These are phyloP conservation scores for Xylota sylvarum DNA, from an alignment of 2,888 invertebrate species.

Conservation along the genomic window DNA sequence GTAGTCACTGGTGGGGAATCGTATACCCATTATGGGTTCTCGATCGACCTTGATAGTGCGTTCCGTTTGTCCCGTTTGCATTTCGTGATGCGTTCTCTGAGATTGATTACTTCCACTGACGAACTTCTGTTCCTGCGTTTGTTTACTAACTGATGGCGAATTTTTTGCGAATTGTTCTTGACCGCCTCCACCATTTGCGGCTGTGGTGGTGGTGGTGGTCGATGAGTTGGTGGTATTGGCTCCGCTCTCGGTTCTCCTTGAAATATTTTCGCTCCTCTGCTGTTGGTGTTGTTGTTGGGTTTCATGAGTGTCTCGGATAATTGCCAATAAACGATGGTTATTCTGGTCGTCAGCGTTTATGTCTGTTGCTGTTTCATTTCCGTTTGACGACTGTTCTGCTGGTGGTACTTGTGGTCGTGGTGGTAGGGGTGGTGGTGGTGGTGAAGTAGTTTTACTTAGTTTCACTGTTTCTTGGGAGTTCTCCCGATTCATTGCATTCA, in stretches of 20 bases:
- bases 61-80: constrained; percentile 58
- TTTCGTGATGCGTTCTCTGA: constrained; percentile 36
- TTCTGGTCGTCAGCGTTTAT: constrained; percentile 80
- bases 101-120: constrained; percentile 62
- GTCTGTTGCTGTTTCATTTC: constrained; percentile 75
- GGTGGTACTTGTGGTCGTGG: constrained; percentile 80
- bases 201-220: constrained; percentile 62
- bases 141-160: constrained; percentile 68
- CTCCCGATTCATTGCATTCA: constrained; percentile 80
- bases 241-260: constrained; percentile 80
- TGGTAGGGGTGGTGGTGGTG: constrained; percentile 81
- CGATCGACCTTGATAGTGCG: constrained; percentile 27
- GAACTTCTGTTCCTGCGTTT: constrained; percentile 69
- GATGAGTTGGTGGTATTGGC: constrained; percentile 60
- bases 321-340: constrained; percentile 87
- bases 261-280: constrained; percentile 82
- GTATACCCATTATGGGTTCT: constrained; percentile 60
- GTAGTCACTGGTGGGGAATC: constrained; percentile 80
- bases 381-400: constrained; percentile 71
- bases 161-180: constrained; percentile 54
- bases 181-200: constrained; percentile 51
- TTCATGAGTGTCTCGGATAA: constrained; percentile 86
- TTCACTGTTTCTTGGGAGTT: constrained; percentile 80
- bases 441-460: constrained; percentile 83
- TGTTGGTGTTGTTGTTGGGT: constrained; percentile 63